Evolutionary conservation across 1,140 invertebrate species (phyloP).

Genomic region (Schlechtendalia chinensis): DNA sequence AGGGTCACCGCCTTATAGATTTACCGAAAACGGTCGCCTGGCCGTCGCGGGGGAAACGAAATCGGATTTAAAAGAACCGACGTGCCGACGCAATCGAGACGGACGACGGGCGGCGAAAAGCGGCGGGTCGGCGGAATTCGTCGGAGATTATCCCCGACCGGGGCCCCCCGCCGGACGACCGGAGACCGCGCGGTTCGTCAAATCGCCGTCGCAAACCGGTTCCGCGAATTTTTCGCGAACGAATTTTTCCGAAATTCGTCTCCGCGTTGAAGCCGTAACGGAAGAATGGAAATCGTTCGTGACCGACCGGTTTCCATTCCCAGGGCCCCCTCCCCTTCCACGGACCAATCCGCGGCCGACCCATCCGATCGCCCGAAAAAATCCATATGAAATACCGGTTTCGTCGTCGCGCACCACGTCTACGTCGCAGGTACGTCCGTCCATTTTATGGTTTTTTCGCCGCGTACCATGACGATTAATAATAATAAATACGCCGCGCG

Average conservation of each 20-base stretch:
- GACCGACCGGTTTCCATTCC: slow-evolving; percentile 22
- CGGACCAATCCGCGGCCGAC: too few relatives aligned
- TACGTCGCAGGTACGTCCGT: too few relatives aligned
- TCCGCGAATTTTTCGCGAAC: slow-evolving; percentile 9
- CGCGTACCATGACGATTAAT: neutral
- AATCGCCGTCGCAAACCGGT: slow-evolving; percentile 32
- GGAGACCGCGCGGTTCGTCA: neutral
- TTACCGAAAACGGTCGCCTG: too few relatives aligned
- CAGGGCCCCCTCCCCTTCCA: too few relatives aligned
- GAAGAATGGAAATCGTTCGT: neutral
- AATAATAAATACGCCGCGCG: neutral
- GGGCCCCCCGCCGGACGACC: neutral
- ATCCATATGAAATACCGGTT: slow-evolving; percentile 28
- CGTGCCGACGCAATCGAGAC: neutral
- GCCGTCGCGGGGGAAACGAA: too few relatives aligned
- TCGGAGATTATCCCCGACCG: slow-evolving; percentile 9
- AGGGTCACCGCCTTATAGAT: too few relatives aligned
- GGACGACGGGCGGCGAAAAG: too few relatives aligned
- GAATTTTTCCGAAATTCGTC: slow-evolving; percentile 22
- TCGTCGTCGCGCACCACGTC: neutral
- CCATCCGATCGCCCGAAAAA: neutral
- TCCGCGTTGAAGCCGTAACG: too few relatives aligned
- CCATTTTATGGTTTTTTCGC: neutral
- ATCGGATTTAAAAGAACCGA: too few relatives aligned
- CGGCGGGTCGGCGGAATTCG: slow-evolving; percentile 13